These are phyloP conservation scores for Megamerina dolium DNA, from an alignment of 2,888 invertebrate species.

Conservation along the genomic window DNA sequence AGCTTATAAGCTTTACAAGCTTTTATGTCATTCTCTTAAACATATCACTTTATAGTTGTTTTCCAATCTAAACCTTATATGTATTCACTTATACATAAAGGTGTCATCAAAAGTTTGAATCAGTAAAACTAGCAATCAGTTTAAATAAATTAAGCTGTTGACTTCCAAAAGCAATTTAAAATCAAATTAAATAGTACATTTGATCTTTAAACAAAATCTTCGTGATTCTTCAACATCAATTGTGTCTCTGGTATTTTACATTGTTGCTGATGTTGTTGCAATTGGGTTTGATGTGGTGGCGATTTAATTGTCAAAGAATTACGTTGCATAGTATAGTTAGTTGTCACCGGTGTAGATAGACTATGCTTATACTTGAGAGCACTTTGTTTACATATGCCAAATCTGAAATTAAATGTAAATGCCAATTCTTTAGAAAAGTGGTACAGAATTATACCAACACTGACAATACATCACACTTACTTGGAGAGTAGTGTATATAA, in stretches of 20 bases:
- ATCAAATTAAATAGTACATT: too few relatives aligned
- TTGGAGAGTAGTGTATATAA: slow-evolving; percentile 61
- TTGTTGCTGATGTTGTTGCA: slow-evolving; percentile 18
- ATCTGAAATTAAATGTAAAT: slow-evolving; percentile 41
- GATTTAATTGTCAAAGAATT: slow-evolving; percentile 23
- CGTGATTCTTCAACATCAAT: slow-evolving; percentile 35
- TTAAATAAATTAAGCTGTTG: too few relatives aligned
- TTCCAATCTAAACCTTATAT: too few relatives aligned
- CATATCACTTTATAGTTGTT: too few relatives aligned
- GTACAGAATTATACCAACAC: not conserved
- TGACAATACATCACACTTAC: slow-evolving; percentile 39
- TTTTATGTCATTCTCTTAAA: too few relatives aligned
- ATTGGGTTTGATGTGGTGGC: not conserved
- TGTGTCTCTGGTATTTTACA: slow-evolving; percentile 30
- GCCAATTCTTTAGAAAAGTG: not conserved
- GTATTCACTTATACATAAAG: too few relatives aligned
- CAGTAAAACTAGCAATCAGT: too few relatives aligned
- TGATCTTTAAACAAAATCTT: slow-evolving; percentile 34
- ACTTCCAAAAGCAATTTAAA: too few relatives aligned
- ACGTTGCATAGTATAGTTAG: slow-evolving; percentile 35
- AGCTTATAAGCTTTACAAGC: too few relatives aligned
- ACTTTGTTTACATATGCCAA: slow-evolving; percentile 52
- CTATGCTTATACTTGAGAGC: slow-evolving; percentile 52
- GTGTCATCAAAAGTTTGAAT: too few relatives aligned
- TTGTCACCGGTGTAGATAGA: slow-evolving; percentile 36